Conservation (phyloP, 2,888 invertebrate genomes). For the Dasypogon diadema region DNA sequence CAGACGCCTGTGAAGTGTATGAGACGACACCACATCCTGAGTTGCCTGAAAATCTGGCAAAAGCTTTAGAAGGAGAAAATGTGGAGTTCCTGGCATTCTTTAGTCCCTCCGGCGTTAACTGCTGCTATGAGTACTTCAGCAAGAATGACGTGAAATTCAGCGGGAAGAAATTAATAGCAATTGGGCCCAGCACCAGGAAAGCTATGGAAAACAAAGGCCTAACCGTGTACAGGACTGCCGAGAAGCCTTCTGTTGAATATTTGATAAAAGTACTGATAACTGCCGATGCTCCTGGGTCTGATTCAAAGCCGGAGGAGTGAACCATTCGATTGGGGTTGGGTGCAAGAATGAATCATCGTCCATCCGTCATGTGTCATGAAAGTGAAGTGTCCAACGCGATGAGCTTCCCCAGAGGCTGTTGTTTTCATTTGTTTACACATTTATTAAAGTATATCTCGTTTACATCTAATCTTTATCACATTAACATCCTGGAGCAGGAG, state of each 20-base stretch:
- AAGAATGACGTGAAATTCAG: slow-evolving; percentile 62
- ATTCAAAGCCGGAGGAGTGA: neutral
- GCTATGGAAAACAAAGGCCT: slow-evolving; percentile 69
- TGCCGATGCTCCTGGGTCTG: slow-evolving; percentile 60
- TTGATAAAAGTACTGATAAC: slow-evolving; percentile 69
- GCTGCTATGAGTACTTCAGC: slow-evolving; percentile 68
- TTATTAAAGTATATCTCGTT: slow-evolving; percentile 29
- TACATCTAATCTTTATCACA: slow-evolving; percentile 34
- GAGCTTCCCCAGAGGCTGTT: neutral
- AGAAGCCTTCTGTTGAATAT: slow-evolving; percentile 71
- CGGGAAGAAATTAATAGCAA: slow-evolving; percentile 70
- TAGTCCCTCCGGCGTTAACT: slow-evolving; percentile 73
- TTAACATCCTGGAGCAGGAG: neutral
- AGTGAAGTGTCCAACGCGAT: neutral
- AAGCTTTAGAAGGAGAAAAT: slow-evolving; percentile 65
- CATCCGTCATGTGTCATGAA: slow-evolving; percentile 6
- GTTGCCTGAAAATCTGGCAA: slow-evolving; percentile 68
- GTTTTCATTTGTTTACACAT: slow-evolving; percentile 35
- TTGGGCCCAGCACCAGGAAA: slow-evolving; percentile 72
- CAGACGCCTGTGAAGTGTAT: slow-evolving; percentile 71
- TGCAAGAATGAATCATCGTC: neutral
- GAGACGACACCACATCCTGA: slow-evolving; percentile 70
- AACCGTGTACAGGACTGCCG: slow-evolving; percentile 69
- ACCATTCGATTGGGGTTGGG: neutral
- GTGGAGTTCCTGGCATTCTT: slow-evolving; percentile 72